These are phyloP conservation scores for Calephelis perditalis DNA, from an alignment of 2,888 invertebrate species.

Conservation along the genomic window DNA sequence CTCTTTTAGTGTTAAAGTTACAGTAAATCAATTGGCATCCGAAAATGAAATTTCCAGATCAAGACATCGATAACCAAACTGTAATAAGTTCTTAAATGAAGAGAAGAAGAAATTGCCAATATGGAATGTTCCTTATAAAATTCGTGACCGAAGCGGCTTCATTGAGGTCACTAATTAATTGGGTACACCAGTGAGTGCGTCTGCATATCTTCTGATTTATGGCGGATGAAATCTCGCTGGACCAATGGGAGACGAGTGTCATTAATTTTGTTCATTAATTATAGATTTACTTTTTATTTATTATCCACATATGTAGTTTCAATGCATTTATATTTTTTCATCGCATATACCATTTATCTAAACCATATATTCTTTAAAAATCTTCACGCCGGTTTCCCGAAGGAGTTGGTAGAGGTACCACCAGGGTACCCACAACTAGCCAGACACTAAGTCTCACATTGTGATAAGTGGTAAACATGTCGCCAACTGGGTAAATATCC, in stretches of 20 bases:
- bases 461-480: no score
- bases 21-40: no score
- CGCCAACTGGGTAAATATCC: no score
- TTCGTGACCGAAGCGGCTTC: constrained; percentile 44
- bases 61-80: no score
- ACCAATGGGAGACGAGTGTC: constrained; percentile 40
- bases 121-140: constrained; percentile 7
- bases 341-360: not conserved
- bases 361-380: no score
- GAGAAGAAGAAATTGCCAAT: not conserved
- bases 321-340: not conserved
- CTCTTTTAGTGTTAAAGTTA: no score
- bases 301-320: not conserved
- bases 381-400: no score
- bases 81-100: no score
- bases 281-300: constrained; percentile 7
- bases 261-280: constrained; percentile 55
- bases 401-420: no score
- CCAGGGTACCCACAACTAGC: no score
- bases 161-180: constrained; percentile 66
- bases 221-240: constrained; percentile 46
- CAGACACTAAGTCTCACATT: no score
- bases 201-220: constrained; percentile 57
- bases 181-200: constrained; percentile 51
- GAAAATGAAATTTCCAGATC: no score